Base-by-base conservation (phyloP, 1,140 invertebrate genomes). In the Lasaia peninsularis region DNA sequence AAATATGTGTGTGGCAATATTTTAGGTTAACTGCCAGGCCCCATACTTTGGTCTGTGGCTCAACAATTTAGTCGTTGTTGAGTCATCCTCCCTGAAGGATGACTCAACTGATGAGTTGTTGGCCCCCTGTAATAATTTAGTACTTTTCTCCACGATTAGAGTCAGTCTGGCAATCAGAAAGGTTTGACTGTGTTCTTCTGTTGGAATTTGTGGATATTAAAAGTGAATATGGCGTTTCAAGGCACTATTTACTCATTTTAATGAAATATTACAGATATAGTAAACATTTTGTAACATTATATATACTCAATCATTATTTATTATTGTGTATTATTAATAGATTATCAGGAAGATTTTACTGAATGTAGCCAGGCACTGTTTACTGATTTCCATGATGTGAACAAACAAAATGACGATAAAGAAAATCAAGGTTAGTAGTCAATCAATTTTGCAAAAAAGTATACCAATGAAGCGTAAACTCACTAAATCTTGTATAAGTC, bases 91-190 rank as follows among this genome's bases (percentile, higher is more conserved):
- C 34, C 34, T 35, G 34, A 35, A 35, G 34, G 34, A 35, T 35
- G 34, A 35, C 34, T 35, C 34, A 35, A 12, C 34, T 35, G 34
- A 35, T 35, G 34, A 35, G 34, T 35, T 78, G 0, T 69, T 90
- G 20, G 78, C 82, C 7, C 2, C 2, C n/a, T 35, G 34, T 35
- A 35, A 35, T 35, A 5, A 35, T 35, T 35, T 35, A 35, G 34
- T 35, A 35, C 6, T 12, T 35, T 35, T 35, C 3, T 2, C 3
- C n/a, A n/a, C n/a, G n/a, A n/a, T n/a, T n/a, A n/a, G n/a, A n/a
- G 34, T 12, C n/a, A 35, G 34, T 35, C 34, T 35, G 34, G 34
- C 34, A 35, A 35, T 35, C 34, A 35, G n/a, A 35, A 35, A 35
- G 11, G 34, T 35, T 35, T 35, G 34, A 35, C 34, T 35, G 34